Percentiles rank a stretch among this genome's conserved stretches.
Evolutionary conservation across 2,797 vertebrate species (phyloP).

Genomic region (Babyrousa celebensis): DNA sequence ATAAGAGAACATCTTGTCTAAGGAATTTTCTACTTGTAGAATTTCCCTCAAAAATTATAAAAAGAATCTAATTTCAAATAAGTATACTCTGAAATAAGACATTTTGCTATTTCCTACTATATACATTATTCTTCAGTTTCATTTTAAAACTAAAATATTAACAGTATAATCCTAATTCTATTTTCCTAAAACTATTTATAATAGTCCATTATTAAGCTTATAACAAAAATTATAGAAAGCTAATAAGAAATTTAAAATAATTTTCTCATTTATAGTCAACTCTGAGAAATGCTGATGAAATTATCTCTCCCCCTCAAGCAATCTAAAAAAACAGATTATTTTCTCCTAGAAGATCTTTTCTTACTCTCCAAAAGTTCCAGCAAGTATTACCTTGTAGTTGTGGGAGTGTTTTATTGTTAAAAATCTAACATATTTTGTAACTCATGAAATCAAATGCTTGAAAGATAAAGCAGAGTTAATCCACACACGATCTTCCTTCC

Average conservation of each 20-base stretch:
- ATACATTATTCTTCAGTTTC: conserved; percentile 10
- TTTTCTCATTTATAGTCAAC: not conserved
- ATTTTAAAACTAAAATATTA: conserved; percentile 61
- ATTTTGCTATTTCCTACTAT: conserved; percentile 37
- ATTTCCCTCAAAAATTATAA: conserved; percentile 42
- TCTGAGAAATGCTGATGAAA: conserved; percentile 45
- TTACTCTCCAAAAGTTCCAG: conserved; percentile 13
- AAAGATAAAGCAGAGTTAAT: conserved; percentile 46
- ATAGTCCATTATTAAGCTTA: not conserved
- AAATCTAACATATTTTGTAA: conserved; percentile 18
- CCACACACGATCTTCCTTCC: not conserved
- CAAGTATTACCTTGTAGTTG: conserved; percentile 33
- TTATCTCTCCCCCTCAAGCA: not conserved
- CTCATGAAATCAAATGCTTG: conserved; percentile 20
- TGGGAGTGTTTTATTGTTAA: not conserved
- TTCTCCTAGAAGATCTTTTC: conserved; percentile 3
- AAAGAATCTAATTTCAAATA: not conserved
- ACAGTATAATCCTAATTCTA: not conserved
- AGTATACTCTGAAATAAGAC: not conserved
- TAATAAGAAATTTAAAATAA: conserved; percentile 52
- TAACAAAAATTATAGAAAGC: not conserved
- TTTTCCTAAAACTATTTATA: conserved; percentile 44
- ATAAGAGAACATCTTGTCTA: not conserved
- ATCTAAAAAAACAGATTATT: not conserved
- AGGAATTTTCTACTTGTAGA: not conserved